Base-by-base conservation (phyloP, 2,888 invertebrate species). In the Pterostichus madidus region DNA sequence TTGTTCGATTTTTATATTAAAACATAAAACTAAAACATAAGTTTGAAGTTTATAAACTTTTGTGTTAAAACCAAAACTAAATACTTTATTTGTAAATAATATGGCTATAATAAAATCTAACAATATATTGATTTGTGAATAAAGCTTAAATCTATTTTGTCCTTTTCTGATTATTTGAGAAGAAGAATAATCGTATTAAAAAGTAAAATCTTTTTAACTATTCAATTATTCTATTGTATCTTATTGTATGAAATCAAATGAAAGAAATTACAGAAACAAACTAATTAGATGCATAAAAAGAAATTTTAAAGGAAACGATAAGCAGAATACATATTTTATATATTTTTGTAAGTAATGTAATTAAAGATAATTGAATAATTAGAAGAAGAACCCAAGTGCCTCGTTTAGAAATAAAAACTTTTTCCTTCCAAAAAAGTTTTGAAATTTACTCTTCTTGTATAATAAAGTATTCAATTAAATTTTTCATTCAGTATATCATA, bases 341-440 rank as follows among this genome's bases (percentile, higher is more conserved):
- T 64, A 35, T 64, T 13, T 24, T 59, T 59, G 59, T 59, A 59
- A 31, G 61, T 64, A 64, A 64, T 64, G 64, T 64, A 64, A 64
- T 64, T 39, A 64, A 64, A n/a, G 35, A 64, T 64, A 64, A 64
- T 32, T 64, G 64, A 64, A 64, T 64, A 64, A 64, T 64, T 64
- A 64, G 64, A 64, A 35, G 6, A 64, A 64, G 59, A 35, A 5
- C 64, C 64, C 64, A 64, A 64, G 64, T 64, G 64, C 0, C 64
- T 64, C 64, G 11, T 64, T 61, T 64, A 64, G 13, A 71, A 71
- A 39, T 71, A 71, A 71, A 52, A 75, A 49, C 11, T 53, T 46
- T 75, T 75, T 75, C 0, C 44, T 73, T 44, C 73, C 39, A 5
- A 2, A 49, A 49, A 75, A 52, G 53, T 52, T 64, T 64, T 49